Evolutionary conservation across 2,888 invertebrate species (phyloP).

Genomic region (Limnephilus rhombicus): DNA sequence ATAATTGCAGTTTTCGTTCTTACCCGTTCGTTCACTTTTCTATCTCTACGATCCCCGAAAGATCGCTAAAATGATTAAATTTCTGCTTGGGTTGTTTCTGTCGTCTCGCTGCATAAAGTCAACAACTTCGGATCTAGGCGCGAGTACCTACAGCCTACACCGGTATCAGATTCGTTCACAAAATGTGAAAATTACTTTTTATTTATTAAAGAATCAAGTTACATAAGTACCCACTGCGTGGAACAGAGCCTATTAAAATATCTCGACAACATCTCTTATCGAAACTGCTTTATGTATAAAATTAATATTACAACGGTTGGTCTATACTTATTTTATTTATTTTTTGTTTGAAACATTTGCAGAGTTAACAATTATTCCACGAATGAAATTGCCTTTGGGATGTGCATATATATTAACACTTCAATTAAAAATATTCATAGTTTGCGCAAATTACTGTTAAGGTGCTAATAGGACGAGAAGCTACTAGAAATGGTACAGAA

Average conservation of each 20-base stretch:
- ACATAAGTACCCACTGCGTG: neutral
- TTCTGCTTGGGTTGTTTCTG: neutral
- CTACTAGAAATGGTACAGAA: no score
- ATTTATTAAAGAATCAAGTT: no score
- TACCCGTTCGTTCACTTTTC: conserved; percentile 13
- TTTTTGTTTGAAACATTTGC: no score
- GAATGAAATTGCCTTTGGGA: no score
- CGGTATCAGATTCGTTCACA: neutral
- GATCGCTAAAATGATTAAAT: neutral
- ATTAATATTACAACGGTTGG: neutral
- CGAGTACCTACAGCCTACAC: neutral
- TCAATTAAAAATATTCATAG: no score
- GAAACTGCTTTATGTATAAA: neutral
- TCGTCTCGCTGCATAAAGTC: neutral
- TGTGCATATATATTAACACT: no score
- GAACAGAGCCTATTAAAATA: neutral
- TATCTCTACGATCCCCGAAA: neutral
- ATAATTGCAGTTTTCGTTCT: conserved; percentile 10
- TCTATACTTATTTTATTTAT: no score
- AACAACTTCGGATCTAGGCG: neutral
- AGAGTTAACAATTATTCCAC: no score
- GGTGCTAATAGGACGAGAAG: no score
- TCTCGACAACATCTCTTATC: neutral
- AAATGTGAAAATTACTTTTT: neutral
- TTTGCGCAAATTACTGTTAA: no score